Base-by-base conservation (phyloP, 2,113 vertebrate genomes). In the Rhombomys opimus region DNA sequence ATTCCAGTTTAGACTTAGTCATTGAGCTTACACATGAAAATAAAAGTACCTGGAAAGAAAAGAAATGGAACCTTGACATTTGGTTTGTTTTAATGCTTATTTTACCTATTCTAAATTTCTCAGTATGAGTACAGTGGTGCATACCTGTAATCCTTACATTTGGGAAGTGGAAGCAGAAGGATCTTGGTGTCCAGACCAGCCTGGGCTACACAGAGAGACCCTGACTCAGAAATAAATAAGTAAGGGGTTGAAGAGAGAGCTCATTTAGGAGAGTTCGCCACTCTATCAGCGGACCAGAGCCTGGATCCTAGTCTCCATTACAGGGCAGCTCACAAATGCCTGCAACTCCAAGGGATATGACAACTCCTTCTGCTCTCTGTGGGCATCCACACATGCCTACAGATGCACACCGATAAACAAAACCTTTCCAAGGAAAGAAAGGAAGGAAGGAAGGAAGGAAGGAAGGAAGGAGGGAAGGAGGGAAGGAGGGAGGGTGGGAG, bases 21-120 rank as follows among this genome's bases (percentile, higher is more conserved):
- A 84, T 9, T 72, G 77, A 61, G 90, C 46, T 91, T 75, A 78
- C 18, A 89, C 65, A 82, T 81, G 32, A 59, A 82, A 89, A 89
- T 59, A 75, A 63, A 35, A 81, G 76, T 70, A 72, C 76, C 46
- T 52, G 65, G 65, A 35, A 52, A 85, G 35, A 17, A 81, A 80
- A 85, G 10, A 88, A 94, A 89, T 5, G 25, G 50, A 78, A 78
- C 5, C 57, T 77, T 77, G 25, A 38, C 70, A 87, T 90, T 91
- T n/a, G 94, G 57, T 57, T 87, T 88, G 87, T 18, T 63, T 91
- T 87, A 72, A 86, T 38, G 91, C 67, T 92, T 11, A 38, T 10
- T 30, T 86, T 85, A 46, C 50, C 54, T 72, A 30, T 38, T 73
- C 81, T 52, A 65, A 89, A 38, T 38, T 18, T 82, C 32, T 59